A percentile compares a stretch with the other conserved stretches of the same genome.
phyloP scores from a whole-genome alignment of 1,140 invertebrate genomes.

The Eupeodes corollae region DNA sequence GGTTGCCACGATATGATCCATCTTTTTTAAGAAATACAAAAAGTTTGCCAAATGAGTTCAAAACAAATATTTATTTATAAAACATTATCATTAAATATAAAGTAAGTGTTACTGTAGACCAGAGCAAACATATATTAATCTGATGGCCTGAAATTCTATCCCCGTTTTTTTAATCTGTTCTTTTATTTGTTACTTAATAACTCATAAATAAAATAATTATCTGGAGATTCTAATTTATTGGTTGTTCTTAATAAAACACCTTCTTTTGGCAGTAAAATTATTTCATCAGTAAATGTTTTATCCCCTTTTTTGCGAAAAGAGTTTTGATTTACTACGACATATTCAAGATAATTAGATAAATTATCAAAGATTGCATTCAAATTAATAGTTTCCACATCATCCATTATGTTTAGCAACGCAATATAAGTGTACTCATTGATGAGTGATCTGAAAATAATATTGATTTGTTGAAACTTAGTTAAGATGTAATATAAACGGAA shows the following conservation, averaged over 20 bases:
- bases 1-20: no score
- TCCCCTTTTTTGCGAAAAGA: slow-evolving; percentile 12
- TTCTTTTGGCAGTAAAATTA: slow-evolving; percentile 30
- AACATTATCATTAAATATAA: no score
- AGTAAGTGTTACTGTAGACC: no score
- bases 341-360: slow-evolving; percentile 16
- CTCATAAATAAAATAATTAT: no score
- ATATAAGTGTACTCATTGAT: slow-evolving; percentile 19
- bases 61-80: no score
- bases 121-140: no score
- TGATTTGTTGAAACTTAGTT: not conserved
- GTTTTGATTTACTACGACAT: slow-evolving; percentile 25
- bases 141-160: no score
- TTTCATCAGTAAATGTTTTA: slow-evolving; percentile 16
- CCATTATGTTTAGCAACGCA: slow-evolving; percentile 22
- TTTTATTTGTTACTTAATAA: no score
- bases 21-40: no score
- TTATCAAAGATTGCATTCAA: slow-evolving; percentile 17
- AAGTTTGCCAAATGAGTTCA: no score
- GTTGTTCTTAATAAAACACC: slow-evolving; percentile 23
- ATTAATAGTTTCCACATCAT: slow-evolving; percentile 24
- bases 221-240: no score
- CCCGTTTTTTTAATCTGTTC: no score
- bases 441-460: slow-evolving; percentile 12
- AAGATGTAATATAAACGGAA: not conserved